A percentile compares a stretch with the other conserved stretches of the same genome.
Conservation (phyloP, 2,888 invertebrate species). For the Drosophila melanosoma region DNA sequence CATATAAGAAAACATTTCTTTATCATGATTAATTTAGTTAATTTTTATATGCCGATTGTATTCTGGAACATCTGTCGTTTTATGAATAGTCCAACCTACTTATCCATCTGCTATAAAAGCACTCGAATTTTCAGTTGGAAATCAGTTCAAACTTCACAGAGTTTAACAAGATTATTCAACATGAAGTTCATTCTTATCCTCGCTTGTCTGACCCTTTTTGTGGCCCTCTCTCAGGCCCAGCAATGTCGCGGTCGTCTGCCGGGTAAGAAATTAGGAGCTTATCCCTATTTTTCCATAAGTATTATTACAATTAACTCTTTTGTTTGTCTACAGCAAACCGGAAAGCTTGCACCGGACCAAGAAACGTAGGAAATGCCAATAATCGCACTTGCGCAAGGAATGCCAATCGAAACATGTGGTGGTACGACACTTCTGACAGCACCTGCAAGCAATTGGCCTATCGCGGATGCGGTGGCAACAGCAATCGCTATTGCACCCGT, state of each 20-base stretch:
- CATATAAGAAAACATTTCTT: too few relatives aligned
- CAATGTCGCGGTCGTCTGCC: background rate
- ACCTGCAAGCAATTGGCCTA: slow-evolving; percentile 11
- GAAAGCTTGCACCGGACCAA: background rate
- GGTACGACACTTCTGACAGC: slow-evolving; percentile 6
- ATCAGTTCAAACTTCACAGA: slow-evolving; percentile 22
- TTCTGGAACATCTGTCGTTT: background rate
- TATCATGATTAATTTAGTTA: too few relatives aligned
- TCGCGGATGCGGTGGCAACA: slow-evolving; percentile 24
- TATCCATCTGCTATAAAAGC: slow-evolving; percentile 11
- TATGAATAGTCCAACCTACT: background rate
- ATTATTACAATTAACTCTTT: background rate
- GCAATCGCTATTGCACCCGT: background rate
- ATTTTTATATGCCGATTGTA: background rate
- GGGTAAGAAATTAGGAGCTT: background rate
- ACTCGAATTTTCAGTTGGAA: background rate
- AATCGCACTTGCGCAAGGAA: background rate
- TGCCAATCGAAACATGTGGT: slow-evolving; percentile 31
- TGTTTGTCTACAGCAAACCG: background rate
- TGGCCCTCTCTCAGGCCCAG: slow-evolving; percentile 27
- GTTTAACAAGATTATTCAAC: background rate
- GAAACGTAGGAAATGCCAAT: background rate
- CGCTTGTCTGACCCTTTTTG: slow-evolving; percentile 31
- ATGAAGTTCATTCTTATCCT: slow-evolving; percentile 46
- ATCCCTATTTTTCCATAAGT: too few relatives aligned